Evolutionary conservation across 2,888 invertebrate genomes (phyloP).

Genomic region (Lobophora halterata): DNA sequence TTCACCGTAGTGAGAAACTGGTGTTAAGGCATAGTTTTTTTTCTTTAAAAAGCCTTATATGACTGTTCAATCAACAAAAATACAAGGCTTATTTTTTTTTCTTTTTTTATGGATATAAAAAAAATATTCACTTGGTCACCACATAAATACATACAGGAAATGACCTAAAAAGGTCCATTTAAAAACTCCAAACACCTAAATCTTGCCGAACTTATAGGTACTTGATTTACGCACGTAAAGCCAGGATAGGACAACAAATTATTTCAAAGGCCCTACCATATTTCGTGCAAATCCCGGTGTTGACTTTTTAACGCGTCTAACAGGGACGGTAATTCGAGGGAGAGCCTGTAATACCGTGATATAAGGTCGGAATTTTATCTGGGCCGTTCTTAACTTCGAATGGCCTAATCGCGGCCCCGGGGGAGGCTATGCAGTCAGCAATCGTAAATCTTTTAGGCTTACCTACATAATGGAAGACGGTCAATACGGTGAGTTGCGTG

Average conservation of each 20-base stretch:
- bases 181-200: constrained; percentile 4
- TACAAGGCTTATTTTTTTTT: too few species aligned
- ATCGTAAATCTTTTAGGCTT: constrained; percentile 47
- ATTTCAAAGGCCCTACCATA: constrained; percentile 26
- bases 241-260: constrained; percentile 24
- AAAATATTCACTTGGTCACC: too few species aligned
- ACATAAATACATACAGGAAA: too few species aligned
- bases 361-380: constrained; percentile 46
- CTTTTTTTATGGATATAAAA: too few species aligned
- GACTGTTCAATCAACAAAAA: too few species aligned
- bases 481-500: constrained; percentile 25
- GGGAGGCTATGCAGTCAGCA: constrained; percentile 34
- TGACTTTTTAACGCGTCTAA: constrained; percentile 31
- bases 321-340: constrained; percentile 28
- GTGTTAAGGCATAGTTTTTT: too few species aligned
- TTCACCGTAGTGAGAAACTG: too few species aligned
- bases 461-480: constrained; percentile 50
- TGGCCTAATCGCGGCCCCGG: constrained; percentile 30
- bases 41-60: too few species aligned
- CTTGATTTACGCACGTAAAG: constrained; percentile 27
- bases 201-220: constrained; percentile 4
- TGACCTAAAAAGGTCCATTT: too few species aligned
- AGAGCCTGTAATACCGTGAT: constrained; percentile 47
- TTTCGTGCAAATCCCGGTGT: constrained; percentile 27
- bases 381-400: constrained; percentile 28